Evolutionary conservation across 2,113 vertebrate genomes (phyloP).

Genomic region (Percina caprodes): DNA sequence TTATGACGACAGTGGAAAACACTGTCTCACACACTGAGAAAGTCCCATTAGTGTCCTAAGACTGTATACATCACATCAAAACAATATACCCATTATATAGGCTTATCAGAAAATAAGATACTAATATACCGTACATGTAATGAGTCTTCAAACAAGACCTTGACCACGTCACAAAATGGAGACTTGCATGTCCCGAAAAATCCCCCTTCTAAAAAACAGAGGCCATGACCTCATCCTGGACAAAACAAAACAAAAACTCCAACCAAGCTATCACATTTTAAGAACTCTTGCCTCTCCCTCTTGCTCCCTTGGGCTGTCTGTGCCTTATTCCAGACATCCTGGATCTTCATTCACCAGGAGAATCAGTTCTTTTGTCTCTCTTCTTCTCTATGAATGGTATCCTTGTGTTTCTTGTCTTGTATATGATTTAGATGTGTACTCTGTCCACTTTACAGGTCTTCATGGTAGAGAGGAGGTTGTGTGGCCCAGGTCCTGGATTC

Average conservation of each 20-base stretch:
- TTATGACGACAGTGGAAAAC: constrained; percentile 32
- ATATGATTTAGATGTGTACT: background rate
- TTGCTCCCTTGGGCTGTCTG: background rate
- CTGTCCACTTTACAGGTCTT: background rate
- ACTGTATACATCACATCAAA: background rate
- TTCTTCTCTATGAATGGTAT: background rate
- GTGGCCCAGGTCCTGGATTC: background rate
- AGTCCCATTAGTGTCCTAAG: constrained; percentile 18
- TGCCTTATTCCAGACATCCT: background rate
- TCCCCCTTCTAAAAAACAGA: background rate
- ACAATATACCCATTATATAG: background rate
- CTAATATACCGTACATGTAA: background rate
- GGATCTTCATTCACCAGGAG: background rate
- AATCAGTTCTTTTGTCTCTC: background rate
- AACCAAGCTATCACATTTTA: background rate
- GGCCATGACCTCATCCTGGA: constrained; percentile 15
- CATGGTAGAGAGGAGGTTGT: background rate
- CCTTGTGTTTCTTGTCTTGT: background rate
- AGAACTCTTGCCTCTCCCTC: background rate
- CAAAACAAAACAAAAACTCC: constrained; percentile 6
- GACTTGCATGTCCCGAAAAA: constrained; percentile 7
- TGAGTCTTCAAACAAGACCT: constrained; percentile 8
- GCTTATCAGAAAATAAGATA: background rate
- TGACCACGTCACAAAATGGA: background rate
- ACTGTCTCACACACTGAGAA: constrained; percentile 10